These are phyloP conservation scores for Streblospio benedicti DNA, from an alignment of 1,140 invertebrate species.

Conservation along the genomic window DNA sequence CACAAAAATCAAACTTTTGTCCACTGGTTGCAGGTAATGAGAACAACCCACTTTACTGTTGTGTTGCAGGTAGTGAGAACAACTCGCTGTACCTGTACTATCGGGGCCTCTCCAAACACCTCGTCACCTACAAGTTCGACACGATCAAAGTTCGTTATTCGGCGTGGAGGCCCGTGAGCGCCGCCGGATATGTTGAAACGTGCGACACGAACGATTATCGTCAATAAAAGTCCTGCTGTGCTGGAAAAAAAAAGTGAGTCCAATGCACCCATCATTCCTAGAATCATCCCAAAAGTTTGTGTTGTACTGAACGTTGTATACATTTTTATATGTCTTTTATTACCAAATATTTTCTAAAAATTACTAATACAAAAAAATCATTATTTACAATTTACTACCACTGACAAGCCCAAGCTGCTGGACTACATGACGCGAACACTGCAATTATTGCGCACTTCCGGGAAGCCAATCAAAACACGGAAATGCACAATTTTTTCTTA, in stretches of 20 bases:
- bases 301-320: neutral
- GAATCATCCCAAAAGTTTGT: neutral
- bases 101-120: conserved; percentile 75
- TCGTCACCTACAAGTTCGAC: conserved; percentile 84
- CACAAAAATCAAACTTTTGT: no score
- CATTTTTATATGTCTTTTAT: neutral
- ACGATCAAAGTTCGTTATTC: conserved; percentile 59
- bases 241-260: no score
- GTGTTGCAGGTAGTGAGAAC: conserved; percentile 67
- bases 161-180: neutral
- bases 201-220: neutral
- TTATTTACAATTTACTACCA: no score
- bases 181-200: neutral
- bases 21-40: no score
- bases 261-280: neutral
- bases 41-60: no score
- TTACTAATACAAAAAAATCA: no score
- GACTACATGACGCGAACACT: no score
- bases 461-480: no score
- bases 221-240: no score
- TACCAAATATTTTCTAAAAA: no score
- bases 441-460: no score
- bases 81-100: conserved; percentile 91
- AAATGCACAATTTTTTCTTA: neutral
- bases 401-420: no score